phyloP scores from a whole-genome alignment of 2,797 vertebrate species.

The Pelodytes ibericus region DNA sequence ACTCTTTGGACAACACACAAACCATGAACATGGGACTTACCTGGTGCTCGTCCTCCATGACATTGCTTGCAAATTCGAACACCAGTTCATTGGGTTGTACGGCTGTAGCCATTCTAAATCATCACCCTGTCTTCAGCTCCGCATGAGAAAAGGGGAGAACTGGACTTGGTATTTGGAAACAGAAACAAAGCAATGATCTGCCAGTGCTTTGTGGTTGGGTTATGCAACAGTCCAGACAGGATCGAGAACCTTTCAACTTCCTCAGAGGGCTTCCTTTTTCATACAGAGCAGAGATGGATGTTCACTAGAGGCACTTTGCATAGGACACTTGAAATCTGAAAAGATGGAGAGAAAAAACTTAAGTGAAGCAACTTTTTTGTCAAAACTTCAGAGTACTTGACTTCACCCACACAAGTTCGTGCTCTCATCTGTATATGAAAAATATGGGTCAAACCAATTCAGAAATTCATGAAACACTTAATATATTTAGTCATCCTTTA shows the following conservation, averaged over 20 bases:
- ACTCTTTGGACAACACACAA: too few relatives aligned
- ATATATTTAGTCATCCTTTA: too few relatives aligned
- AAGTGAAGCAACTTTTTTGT: neutral
- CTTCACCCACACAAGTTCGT: too few relatives aligned
- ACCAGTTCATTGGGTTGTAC: conserved; percentile 90
- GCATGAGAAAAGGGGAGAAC: conserved; percentile 65
- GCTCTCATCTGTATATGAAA: too few relatives aligned
- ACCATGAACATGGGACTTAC: conserved; percentile 67
- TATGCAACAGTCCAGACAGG: neutral
- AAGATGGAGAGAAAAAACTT: neutral
- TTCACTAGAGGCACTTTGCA: conserved; percentile 57
- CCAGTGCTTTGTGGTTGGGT: neutral
- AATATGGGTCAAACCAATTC: too few relatives aligned
- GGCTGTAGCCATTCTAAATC: conserved; percentile 81
- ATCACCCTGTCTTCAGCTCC: conserved; percentile 71
- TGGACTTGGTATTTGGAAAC: neutral
- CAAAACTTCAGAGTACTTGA: too few relatives aligned
- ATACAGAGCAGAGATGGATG: conserved; percentile 55
- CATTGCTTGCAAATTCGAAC: conserved; percentile 93
- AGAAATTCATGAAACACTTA: too few relatives aligned
- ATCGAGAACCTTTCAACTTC: neutral
- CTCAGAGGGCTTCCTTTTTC: conserved; percentile 28
- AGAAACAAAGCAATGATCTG: conserved; percentile 33
- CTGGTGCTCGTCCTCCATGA: conserved; percentile 86
- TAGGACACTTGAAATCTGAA: conserved; percentile 61